phyloP scores from a whole-genome alignment of 2,797 vertebrate species.

The Enteromius argenteus region DNA sequence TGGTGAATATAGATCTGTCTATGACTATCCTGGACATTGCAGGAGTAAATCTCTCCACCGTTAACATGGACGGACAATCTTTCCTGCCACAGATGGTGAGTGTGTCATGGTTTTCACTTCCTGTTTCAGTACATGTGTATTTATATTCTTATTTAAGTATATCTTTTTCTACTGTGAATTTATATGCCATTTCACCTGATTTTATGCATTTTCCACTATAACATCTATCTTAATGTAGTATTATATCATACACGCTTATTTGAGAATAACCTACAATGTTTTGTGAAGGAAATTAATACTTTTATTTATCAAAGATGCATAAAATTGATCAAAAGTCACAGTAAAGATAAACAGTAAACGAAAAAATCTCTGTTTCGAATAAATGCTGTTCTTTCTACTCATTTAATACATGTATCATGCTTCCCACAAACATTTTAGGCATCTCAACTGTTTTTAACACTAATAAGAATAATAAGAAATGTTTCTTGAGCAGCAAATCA shows the following conservation, averaged over 20 bases:
- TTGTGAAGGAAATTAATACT: neutral
- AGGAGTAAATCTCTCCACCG: conserved; percentile 71
- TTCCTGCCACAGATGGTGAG: conserved; percentile 83
- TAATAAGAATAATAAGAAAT: neutral
- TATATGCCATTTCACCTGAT: neutral
- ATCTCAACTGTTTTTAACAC: neutral
- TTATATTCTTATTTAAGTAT: neutral
- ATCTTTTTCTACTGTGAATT: neutral
- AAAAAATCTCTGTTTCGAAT: neutral
- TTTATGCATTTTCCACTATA: neutral
- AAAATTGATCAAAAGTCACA: neutral
- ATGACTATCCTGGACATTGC: conserved; percentile 84
- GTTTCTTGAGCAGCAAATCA: neutral
- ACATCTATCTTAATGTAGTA: neutral
- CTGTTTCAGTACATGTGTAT: neutral
- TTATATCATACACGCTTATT: neutral
- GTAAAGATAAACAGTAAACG: neutral
- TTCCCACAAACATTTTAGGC: neutral
- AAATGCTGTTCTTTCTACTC: neutral
- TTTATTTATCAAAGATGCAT: neutral
- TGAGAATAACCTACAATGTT: neutral
- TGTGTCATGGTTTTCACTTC: conserved; percentile 6
- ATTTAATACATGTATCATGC: neutral
- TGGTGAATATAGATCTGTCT: conserved; percentile 82
- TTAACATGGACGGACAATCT: conserved; percentile 80